A percentile compares a stretch with the other conserved stretches of the same genome.
These are phyloP conservation scores for Anas bernieri DNA, from an alignment of 2,797 vertebrate genomes.

Conservation along the genomic window DNA sequence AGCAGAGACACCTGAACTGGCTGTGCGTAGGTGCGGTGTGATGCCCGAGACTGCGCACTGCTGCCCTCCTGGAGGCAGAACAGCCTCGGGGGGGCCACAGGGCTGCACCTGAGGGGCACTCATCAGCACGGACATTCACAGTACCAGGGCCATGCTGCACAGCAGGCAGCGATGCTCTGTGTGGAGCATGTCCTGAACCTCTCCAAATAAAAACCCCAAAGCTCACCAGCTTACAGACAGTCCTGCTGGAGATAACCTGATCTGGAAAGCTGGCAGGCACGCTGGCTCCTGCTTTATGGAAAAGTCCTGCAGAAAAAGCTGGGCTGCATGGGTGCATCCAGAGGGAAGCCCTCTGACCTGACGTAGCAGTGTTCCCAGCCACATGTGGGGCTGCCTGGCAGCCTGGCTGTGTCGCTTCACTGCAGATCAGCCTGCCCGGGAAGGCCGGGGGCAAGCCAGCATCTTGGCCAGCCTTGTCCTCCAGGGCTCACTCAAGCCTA, in stretches of 20 bases:
- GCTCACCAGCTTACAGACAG: not conserved
- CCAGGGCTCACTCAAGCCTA: slow-evolving; percentile 47
- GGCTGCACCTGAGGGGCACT: too few relatives aligned
- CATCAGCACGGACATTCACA: fast-evolving
- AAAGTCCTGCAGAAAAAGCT: not conserved
- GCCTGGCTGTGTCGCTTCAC: not conserved
- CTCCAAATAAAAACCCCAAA: not conserved
- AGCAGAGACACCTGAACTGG: not conserved
- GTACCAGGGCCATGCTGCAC: fast-evolving
- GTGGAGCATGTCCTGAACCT: fast-evolving
- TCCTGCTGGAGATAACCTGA: not conserved
- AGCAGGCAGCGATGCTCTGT: not conserved
- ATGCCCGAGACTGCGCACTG: not conserved
- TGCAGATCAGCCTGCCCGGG: not conserved
- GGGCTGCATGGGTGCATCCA: fast-evolving
- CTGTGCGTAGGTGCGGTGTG: not conserved
- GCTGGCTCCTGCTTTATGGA: not conserved
- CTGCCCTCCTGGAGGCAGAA: not conserved
- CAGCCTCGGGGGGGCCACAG: not conserved
- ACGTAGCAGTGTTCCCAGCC: not conserved
- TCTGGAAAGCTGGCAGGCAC: not conserved
- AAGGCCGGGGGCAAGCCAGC: not conserved
- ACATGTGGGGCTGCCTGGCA: not conserved
- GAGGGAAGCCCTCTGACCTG: not conserved
- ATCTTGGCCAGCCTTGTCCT: not conserved